These are phyloP conservation scores for Scaeva pyrastri DNA, from an alignment of 2,888 invertebrate genomes.

Conservation along the genomic window DNA sequence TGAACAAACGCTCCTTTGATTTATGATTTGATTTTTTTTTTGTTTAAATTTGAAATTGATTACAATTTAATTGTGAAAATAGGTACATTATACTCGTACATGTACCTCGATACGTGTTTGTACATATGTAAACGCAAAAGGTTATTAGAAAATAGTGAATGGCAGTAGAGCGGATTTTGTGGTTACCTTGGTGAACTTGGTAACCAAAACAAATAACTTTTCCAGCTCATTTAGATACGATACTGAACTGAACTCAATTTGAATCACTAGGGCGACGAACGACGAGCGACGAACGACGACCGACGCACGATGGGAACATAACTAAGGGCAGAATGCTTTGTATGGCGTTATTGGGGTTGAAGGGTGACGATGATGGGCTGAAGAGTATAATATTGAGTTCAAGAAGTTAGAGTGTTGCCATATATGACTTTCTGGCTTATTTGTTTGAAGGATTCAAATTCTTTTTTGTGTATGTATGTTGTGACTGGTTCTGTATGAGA, in stretches of 20 bases:
- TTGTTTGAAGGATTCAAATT: background rate
- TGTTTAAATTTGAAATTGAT: constrained; percentile 9
- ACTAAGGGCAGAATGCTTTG: background rate
- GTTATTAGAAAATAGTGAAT: constrained; percentile 48
- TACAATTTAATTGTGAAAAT: constrained; percentile 37
- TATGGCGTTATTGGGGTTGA: constrained; percentile 18
- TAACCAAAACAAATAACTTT: constrained; percentile 76
- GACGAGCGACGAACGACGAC: too few relatives aligned
- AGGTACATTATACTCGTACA: background rate
- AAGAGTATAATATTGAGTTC: constrained; percentile 4
- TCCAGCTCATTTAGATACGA: constrained; percentile 22
- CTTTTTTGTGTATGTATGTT: background rate
- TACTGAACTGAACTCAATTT: constrained; percentile 23
- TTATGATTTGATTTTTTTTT: constrained; percentile 1
- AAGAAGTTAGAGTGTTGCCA: constrained; percentile 33
- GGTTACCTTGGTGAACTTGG: constrained; percentile 77
- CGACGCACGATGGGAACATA: background rate
- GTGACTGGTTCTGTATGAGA: background rate
- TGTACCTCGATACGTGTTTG: constrained; percentile 9
- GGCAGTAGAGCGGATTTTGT: constrained; percentile 72
- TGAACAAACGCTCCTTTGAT: background rate
- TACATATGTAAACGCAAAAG: constrained; percentile 49
- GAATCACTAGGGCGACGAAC: constrained; percentile 26
- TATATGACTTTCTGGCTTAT: constrained; percentile 3
- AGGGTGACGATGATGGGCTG: background rate